A percentile compares a stretch with the other conserved stretches of the same genome.
phyloP scores from a whole-genome alignment of 2,888 invertebrate genomes.

The Lepidochitona cinerea region DNA sequence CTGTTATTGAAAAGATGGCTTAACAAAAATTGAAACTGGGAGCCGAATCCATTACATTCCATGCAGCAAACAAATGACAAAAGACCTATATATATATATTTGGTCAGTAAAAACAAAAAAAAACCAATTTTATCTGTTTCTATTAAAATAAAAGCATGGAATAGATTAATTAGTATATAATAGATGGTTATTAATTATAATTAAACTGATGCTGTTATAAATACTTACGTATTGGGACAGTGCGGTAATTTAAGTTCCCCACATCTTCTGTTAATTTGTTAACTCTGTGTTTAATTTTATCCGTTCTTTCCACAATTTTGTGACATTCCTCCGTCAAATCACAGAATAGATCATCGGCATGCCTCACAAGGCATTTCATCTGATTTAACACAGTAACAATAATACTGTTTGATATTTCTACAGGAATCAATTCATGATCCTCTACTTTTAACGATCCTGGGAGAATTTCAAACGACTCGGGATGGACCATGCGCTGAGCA shows the following conservation, averaged over 20 bases:
- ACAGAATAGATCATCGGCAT: conserved; percentile 64
- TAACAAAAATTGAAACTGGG: too few relatives aligned
- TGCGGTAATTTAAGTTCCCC: conserved; percentile 51
- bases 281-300: conserved; percentile 41
- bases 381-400: conserved; percentile 56
- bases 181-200: too few relatives aligned
- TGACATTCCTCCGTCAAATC: conserved; percentile 63
- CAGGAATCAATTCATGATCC: background rate
- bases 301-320: conserved; percentile 52
- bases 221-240: conserved; percentile 60
- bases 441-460: background rate
- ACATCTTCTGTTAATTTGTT: conserved; percentile 33
- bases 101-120: too few relatives aligned
- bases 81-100: too few relatives aligned
- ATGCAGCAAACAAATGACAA: too few relatives aligned
- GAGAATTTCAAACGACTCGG: background rate
- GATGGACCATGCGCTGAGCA: background rate
- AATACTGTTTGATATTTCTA: conserved; percentile 48
- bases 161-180: too few relatives aligned
- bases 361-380: conserved; percentile 58
- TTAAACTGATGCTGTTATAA: too few relatives aligned
- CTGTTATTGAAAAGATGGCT: too few relatives aligned
- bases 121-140: too few relatives aligned
- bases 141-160: too few relatives aligned
- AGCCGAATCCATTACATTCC: too few relatives aligned